Conservation (phyloP, 2,888 invertebrate species). For the Orthonychiurus folsomi region DNA sequence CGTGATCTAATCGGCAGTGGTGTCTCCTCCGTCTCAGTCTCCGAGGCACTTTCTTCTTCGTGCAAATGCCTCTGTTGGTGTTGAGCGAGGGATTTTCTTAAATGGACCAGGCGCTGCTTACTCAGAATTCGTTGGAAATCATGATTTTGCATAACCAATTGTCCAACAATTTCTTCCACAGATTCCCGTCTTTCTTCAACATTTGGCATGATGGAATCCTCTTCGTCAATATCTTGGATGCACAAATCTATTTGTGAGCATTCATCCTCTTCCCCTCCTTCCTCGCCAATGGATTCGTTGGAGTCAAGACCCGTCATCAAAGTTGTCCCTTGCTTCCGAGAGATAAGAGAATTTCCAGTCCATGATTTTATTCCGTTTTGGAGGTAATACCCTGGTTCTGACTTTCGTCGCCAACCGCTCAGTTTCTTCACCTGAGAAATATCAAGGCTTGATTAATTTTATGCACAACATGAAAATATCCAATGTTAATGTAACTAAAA, state of each 20-base stretch:
- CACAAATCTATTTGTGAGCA: slow-evolving; percentile 35
- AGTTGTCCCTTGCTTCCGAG: slow-evolving; percentile 27
- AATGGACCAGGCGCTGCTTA: slow-evolving; percentile 54
- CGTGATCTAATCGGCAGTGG: slow-evolving; percentile 9
- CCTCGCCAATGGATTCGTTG: slow-evolving; percentile 33
- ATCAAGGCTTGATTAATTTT: neutral
- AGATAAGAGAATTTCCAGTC: slow-evolving; percentile 18
- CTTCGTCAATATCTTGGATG: slow-evolving; percentile 25
- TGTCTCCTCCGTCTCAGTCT: slow-evolving; percentile 39
- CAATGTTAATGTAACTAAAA: neutral
- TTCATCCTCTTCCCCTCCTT: slow-evolving; percentile 25
- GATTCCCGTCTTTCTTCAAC: slow-evolving; percentile 38
- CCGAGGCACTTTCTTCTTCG: slow-evolving; percentile 37
- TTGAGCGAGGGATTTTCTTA: slow-evolving; percentile 36
- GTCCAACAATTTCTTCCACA: slow-evolving; percentile 66
- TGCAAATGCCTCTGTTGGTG: slow-evolving; percentile 31
- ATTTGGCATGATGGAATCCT: slow-evolving; percentile 30
- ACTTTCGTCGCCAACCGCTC: slow-evolving; percentile 40
- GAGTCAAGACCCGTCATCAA: slow-evolving; percentile 39
- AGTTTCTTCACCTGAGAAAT: slow-evolving; percentile 39
- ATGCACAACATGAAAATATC: neutral
- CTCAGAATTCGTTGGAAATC: slow-evolving; percentile 70
- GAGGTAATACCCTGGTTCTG: slow-evolving; percentile 40
- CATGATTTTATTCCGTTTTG: slow-evolving; percentile 23
- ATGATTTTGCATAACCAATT: slow-evolving; percentile 69